Percentiles rank a stretch among this genome's conserved stretches.
These are phyloP conservation scores for Morpho deidamia DNA, from an alignment of 2,888 invertebrate genomes.

Conservation along the genomic window DNA sequence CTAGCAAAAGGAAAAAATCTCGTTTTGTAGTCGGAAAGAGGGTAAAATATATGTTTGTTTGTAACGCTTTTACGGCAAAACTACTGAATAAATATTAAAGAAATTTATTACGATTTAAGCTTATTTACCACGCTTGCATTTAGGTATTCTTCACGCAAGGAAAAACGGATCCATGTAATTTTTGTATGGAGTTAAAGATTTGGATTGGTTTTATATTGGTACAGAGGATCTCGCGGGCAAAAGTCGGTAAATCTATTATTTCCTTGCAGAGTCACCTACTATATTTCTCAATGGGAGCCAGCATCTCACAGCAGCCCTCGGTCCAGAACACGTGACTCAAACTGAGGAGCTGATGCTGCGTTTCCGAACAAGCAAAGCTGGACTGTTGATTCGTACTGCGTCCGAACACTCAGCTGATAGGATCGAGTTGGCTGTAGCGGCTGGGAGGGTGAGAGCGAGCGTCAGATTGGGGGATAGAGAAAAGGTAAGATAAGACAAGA, in stretches of 20 bases:
- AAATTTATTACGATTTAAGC: no score
- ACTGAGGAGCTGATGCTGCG: slow-evolving; percentile 93
- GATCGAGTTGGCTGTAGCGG: slow-evolving; percentile 90
- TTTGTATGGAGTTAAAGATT: no score
- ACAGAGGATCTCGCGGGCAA: no score
- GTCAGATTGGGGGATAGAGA: slow-evolving; percentile 90
- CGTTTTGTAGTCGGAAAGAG: no score
- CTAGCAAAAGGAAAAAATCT: no score
- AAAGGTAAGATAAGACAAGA: slow-evolving; percentile 78
- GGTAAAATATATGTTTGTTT: no score
- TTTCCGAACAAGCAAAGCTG: slow-evolving; percentile 89
- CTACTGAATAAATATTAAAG: no score
- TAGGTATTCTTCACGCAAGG: no score
- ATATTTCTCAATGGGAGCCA: slow-evolving; percentile 93
- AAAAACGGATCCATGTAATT: no score
- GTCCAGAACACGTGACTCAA: slow-evolving; percentile 88
- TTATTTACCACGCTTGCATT: no score
- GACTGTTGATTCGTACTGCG: slow-evolving; percentile 88
- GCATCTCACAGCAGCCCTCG: slow-evolving; percentile 86
- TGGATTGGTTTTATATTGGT: no score
- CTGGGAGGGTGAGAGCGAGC: slow-evolving; percentile 89
- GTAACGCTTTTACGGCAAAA: no score
- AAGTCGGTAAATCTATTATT: background rate
- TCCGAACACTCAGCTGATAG: slow-evolving; percentile 88
- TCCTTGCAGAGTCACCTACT: slow-evolving; percentile 86